Percentiles rank a stretch among this genome's conserved stretches.
Evolutionary conservation across 2,113 vertebrate species (phyloP).

Genomic region (Lamprotornis superbus): DNA sequence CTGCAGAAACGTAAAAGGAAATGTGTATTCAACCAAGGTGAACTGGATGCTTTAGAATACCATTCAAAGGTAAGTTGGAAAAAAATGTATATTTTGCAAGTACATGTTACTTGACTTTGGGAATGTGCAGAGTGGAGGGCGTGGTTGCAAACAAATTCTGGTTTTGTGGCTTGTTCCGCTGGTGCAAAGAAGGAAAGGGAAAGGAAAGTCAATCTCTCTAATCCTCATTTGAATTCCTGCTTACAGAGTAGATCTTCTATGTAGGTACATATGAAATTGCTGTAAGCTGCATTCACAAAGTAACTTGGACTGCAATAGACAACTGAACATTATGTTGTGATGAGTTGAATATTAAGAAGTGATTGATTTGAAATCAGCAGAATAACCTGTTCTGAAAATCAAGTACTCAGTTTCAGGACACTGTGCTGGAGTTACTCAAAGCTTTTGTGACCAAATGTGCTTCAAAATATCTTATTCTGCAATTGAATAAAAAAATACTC

Average conservation of each 20-base stretch:
- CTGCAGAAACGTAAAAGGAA: constrained; percentile 85
- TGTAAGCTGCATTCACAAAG: neutral
- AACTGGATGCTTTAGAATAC: constrained; percentile 83
- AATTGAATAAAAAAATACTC: neutral
- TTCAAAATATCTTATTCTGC: neutral
- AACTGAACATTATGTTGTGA: neutral
- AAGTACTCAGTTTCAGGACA: neutral
- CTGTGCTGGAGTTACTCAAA: neutral
- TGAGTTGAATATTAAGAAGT: neutral
- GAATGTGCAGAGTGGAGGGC: accelerated
- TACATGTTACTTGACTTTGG: neutral
- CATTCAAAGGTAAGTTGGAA: constrained; percentile 81
- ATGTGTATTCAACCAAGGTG: constrained; percentile 85
- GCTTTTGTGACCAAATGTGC: neutral
- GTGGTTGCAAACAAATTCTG: neutral
- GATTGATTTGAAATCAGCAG: neutral
- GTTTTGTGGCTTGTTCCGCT: neutral
- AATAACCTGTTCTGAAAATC: neutral
- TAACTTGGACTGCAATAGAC: neutral
- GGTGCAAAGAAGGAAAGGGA: neutral
- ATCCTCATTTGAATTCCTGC: neutral
- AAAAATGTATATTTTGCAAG: neutral
- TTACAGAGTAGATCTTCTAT: neutral
- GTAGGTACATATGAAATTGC: neutral
- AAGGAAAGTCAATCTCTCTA: neutral